Base-by-base conservation (phyloP, 2,797 vertebrate genomes). In the Argentina silus region DNA sequence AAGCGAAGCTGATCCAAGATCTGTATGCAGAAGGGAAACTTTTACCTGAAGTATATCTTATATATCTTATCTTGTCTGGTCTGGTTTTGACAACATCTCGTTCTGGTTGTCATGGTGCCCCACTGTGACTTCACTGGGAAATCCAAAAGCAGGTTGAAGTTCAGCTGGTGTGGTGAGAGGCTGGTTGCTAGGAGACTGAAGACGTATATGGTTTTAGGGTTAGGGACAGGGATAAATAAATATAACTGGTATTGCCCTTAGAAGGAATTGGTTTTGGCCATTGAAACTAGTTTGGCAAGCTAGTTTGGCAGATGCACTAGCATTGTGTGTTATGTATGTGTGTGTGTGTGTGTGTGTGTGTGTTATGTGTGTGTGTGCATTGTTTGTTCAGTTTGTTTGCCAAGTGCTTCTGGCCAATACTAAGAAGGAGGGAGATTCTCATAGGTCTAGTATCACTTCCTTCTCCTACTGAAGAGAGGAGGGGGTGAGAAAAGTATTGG, bases 301-400 rank as follows among this genome's bases (percentile, higher is more conserved):
- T 62, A 36, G 27, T 15, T 62, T 0, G 8, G 55, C 78, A 48
- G 75, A 9, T 43, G 27, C 21, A 6, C 1, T 3, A 57, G 63
- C 62, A 67, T 72, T 51, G 3, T 51, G 50, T 11, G 6, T 61
- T 57, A 17, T 12, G 56, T 12, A n/a, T 21, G 53, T 3, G 53
- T 56, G 53, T 19, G 51, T 55, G 51, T 7, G 51, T 55, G 51
- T 19, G 47, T 8, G 47, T 48, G 47, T 48, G 47, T 48, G 47
- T 48, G 47, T 48, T 68, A 1, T 57, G 60, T 62, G 27, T 15
- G 27, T 73, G 72, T 76, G 67, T 55, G 51, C 6, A 3, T 57
- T 6, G 56, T 59, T 69, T 79, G 71, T 81, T 84, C 84, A 65
- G 55, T 80, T 67, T 82, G 64, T 90, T 90, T 88, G 84, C 70